Evolutionary conservation across 2,113 vertebrate species (phyloP), one percentile per base, ranked within the genome.

Genomic region (Podilymbus podiceps): DNA sequence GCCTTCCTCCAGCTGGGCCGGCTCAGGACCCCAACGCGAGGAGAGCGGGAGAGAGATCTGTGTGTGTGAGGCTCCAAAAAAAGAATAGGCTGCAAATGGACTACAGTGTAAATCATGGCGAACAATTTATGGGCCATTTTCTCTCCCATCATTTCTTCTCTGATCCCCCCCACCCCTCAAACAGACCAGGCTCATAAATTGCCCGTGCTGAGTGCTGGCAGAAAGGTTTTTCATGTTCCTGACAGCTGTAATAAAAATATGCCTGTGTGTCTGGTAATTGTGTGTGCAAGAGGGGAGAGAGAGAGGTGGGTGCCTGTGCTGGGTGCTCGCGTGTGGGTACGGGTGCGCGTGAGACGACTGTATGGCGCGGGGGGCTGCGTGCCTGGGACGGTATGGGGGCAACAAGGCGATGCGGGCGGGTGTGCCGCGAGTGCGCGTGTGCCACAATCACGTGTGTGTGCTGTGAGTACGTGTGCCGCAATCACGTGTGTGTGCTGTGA

Each of bases 1-100:
- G 98, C 98, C 98, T 99, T 99, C 98, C 98, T 99, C 99, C 99
- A 99, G 99, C 99, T 99, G 99, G 98, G 97, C 98, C 98, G 98
- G 98, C 99, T 99, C 99, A 99, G 98, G 98, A 98, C 97, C 98
- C 95, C 97, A 20, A 79, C 71, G 96, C 4, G 83, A 95, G 91
- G 96, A 97, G 89, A 90, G 95, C 18, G 22, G 80, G 92, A 62
- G 76, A 63, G 90, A n/a, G 86, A 93, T 92, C 64, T 69, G 4
- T 56, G 82, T 60, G 60, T 76, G 79, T 24, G 77, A 74, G 69
- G 80, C 88, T 82, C 85, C 21, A 13, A n/a, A 31, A n/a, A 20
- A 86, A 83, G 68, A 90, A 87, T 53, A 69, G 92, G 77, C 97
- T 89, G 87, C 93, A 92, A 78, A 92, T 64, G 93, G 95, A 96